These are phyloP conservation scores for Heliocidaris erythrogramma DNA, from an alignment of 35 echinoderm and acorn worm species.

Conservation along the genomic window DNA sequence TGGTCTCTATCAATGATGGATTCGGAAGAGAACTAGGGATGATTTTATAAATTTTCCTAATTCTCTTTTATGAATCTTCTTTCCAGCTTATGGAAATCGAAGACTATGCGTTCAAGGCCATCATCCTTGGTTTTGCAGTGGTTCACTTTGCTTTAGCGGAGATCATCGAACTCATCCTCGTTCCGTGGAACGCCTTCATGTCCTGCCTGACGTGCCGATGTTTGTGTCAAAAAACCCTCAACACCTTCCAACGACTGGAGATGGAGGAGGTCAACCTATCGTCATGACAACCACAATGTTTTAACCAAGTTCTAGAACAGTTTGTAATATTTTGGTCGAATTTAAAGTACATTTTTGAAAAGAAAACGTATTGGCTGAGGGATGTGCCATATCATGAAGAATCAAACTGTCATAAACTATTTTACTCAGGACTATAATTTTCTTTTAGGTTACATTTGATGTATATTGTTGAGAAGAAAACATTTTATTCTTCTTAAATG, in stretches of 20 bases:
- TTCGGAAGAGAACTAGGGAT: too few species aligned
- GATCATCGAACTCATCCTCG: conserved; percentile 38
- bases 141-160: conserved; percentile 20
- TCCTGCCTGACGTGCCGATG: neutral
- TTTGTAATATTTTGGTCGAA: neutral
- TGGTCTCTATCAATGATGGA: too few species aligned
- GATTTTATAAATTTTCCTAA: too few species aligned
- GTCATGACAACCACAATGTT: conserved; percentile 1
- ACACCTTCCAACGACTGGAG: conserved; percentile 19
- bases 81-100: conserved; percentile 40
- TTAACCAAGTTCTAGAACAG: neutral
- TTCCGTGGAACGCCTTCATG: conserved; percentile 14
- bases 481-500: neutral
- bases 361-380: neutral
- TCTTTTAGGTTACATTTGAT: neutral
- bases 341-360: neutral
- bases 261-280: neutral
- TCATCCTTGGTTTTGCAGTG: conserved; percentile 36
- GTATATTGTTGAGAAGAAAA: neutral
- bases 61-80: neutral
- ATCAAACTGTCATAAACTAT: neutral
- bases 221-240: neutral
- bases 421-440: neutral
- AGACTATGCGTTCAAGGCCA: conserved; percentile 42
- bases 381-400: neutral